phyloP scores from a whole-genome alignment of 2,113 vertebrate genomes.

The Plotosus lineatus region DNA sequence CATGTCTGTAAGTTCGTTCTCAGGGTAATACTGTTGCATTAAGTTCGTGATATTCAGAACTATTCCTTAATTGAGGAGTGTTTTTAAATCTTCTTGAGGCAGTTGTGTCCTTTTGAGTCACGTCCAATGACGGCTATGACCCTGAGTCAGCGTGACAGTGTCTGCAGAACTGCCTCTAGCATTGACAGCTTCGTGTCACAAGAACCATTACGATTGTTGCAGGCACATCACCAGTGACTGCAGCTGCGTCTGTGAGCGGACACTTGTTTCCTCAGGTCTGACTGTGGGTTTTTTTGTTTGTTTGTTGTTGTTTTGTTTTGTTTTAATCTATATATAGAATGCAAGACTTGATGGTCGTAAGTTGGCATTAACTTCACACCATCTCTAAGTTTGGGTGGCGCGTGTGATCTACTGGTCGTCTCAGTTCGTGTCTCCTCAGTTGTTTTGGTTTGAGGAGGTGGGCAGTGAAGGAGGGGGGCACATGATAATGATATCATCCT shows the following conservation, averaged over 20 bases:
- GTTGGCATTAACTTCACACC: not conserved
- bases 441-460: constrained; percentile 48
- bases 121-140: constrained; percentile 17
- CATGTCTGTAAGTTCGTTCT: not conserved
- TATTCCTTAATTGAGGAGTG: not conserved
- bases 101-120: constrained; percentile 29
- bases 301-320: too few species aligned
- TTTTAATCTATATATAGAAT: constrained; percentile 30
- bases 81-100: not conserved
- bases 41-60: not conserved
- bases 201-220: not conserved
- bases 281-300: too few species aligned
- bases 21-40: not conserved
- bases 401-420: not conserved
- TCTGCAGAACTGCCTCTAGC: constrained; percentile 34
- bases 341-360: not conserved
- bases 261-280: constrained; percentile 24
- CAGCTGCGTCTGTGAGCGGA: not conserved
- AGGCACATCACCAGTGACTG: constrained; percentile 22
- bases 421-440: constrained; percentile 13
- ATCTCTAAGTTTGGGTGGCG: not conserved
- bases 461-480: constrained; percentile 36
- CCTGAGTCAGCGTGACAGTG: constrained; percentile 30
- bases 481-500: constrained; percentile 51
- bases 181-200: constrained; percentile 18